These are phyloP conservation scores for Pelagia noctiluca DNA, from an alignment of 30 jellyfish, hydroid and myxozoan species.

Conservation along the genomic window DNA sequence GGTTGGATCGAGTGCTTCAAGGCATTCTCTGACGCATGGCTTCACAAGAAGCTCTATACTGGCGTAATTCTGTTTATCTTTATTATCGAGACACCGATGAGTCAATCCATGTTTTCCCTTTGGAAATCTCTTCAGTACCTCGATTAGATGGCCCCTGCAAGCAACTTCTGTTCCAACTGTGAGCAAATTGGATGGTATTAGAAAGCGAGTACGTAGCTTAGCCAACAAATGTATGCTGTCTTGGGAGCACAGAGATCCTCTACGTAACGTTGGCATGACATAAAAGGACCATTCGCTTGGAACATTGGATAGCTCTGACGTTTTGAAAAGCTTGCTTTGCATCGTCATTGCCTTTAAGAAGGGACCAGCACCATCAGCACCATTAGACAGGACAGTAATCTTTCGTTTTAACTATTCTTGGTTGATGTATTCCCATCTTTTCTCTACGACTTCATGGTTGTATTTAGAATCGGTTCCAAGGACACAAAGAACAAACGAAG, in stretches of 20 bases:
- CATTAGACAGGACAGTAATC: constrained; percentile 28
- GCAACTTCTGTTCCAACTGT: neutral
- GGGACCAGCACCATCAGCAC: constrained; percentile 78
- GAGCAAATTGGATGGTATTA: neutral
- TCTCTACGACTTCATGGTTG: constrained; percentile 28
- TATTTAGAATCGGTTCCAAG: constrained; percentile 57
- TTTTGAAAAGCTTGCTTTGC: constrained; percentile 26
- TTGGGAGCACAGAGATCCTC: neutral
- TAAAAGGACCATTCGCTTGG: constrained; percentile 13
- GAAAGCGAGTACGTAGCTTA: neutral
- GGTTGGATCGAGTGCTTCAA: neutral
- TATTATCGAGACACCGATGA: neutral
- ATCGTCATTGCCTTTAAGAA: constrained; percentile 51
- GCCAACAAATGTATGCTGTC: neutral
- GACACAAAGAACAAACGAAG: constrained; percentile 8
- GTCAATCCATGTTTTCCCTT: neutral
- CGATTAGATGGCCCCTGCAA: neutral
- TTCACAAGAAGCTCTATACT: neutral
- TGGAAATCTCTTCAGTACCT: neutral
- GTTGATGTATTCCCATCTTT: constrained; percentile 40
- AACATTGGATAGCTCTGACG: constrained; percentile 17
- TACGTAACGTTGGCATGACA: no score
- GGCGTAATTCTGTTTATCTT: constrained; percentile 14
- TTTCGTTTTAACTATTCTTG: constrained; percentile 18
- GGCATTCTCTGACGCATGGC: neutral